Percentiles rank a stretch among this genome's conserved stretches.
Evolutionary conservation across 2,113 vertebrate genomes (phyloP).

Genomic region (Ctenomys sociabilis): DNA sequence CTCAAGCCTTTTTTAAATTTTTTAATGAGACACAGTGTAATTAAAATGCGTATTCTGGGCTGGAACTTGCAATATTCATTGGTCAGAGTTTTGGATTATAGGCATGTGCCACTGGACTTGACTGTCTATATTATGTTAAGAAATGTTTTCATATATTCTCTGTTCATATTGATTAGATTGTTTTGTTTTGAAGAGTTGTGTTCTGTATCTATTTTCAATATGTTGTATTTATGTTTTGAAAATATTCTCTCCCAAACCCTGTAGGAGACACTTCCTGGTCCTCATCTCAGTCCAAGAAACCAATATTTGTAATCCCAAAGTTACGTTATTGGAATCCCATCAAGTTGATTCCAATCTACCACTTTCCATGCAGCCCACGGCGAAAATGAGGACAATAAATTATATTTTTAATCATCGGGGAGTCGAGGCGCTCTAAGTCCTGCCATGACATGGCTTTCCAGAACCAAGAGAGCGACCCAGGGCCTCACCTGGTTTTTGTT

Average conservation of each 20-base stretch:
- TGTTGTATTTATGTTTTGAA: neutral
- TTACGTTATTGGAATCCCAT: no score
- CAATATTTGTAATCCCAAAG: no score
- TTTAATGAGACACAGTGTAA: neutral
- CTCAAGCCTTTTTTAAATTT: neutral
- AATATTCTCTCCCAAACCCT: neutral
- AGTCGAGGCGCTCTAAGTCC: no score
- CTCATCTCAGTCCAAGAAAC: no score
- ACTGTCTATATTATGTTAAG: neutral
- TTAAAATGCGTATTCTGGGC: neutral
- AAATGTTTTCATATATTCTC: neutral
- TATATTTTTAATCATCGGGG: no score
- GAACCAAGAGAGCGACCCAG: no score
- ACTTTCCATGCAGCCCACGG: no score
- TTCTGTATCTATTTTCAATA: neutral
- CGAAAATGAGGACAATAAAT: no score
- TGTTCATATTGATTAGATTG: neutral
- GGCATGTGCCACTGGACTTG: neutral
- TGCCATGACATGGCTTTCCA: no score
- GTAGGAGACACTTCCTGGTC: no score
- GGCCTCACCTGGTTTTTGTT: no score
- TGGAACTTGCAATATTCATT: neutral
- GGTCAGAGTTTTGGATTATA: neutral
- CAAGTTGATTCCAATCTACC: no score
- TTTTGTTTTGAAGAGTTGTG: neutral